A percentile compares a stretch with the other conserved stretches of the same genome.
Evolutionary conservation across 2,797 vertebrate species (phyloP).

Genomic region (Micropoecilia bifurca): DNA sequence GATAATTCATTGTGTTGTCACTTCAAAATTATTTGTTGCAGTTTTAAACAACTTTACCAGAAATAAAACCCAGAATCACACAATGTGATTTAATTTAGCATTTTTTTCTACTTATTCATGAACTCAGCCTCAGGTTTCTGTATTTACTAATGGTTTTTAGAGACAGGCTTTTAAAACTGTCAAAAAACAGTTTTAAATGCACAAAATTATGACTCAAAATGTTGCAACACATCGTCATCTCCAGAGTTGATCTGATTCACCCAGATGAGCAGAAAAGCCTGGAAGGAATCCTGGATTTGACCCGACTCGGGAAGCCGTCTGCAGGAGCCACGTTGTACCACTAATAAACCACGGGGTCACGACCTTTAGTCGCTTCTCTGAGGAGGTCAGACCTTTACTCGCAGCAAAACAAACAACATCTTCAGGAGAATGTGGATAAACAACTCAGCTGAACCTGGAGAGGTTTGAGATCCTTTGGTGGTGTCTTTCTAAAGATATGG

Average conservation of each 20-base stretch:
- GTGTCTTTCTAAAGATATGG: neutral
- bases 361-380: neutral
- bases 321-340: neutral
- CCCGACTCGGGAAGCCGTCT: neutral
- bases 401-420: slow-evolving; percentile 2
- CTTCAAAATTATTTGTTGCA: neutral
- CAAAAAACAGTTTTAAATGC: too few species aligned
- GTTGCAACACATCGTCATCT: neutral
- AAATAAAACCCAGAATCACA: neutral
- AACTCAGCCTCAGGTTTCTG: neutral
- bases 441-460: neutral
- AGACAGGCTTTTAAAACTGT: neutral
- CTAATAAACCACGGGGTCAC: neutral
- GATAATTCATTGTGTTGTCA: neutral
- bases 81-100: neutral
- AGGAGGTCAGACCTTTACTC: neutral
- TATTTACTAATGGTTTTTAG: neutral
- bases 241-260: neutral
- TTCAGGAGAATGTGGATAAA: neutral
- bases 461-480: neutral
- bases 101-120: neutral
- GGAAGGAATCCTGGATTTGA: neutral
- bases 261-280: neutral
- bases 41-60: neutral
- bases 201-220: neutral